Base-by-base conservation (phyloP, 2,113 vertebrate species). In the Zootoca vivipara region DNA sequence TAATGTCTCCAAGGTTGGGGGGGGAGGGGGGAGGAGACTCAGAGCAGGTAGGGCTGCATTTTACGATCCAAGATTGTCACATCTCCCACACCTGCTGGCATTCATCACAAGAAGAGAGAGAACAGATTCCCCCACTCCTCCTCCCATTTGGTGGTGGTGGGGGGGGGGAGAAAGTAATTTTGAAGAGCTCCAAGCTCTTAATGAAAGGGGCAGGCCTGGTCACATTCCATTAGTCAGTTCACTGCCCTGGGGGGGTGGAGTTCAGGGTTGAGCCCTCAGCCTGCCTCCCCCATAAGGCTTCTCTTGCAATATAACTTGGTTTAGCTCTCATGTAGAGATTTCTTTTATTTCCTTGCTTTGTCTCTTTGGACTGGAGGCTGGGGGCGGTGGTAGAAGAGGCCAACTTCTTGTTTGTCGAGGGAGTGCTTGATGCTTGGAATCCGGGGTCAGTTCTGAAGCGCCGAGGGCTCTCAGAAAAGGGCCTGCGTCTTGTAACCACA, bases 11-110 rank as follows among this genome's bases (percentile, higher is more conserved):
- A 1, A 40, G 28, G 52, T 22, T 52, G 46, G 9, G 2, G 10
- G 46, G 10, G 46, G 2, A 9, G 10, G 46, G 2, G 5, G 35
- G 28, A 28, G 38, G 18, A 69, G 38, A 16, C 12, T 40, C 46
- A 3, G 42, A 16, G 40, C 69, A 82, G 35, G 26, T 64, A 30
- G 9, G 35, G 38, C 56, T 85, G 1, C n/a, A 16, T 79, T 80
- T 42, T 28, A 16, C 56, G 64, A 28, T 28, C 5, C 78, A 18
- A 0, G 24, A 81, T 81, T 40, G 52, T 13, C 7, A 28, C 46
- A 16, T 35, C 4, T 74, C 52, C 28, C 86, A 46, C 52, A 87
- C 86, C 86, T 82, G 56, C 86, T 46, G 69, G 86, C 86, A 87
- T 87, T 74, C 26, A 73, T 85, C 70, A 82, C 35, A 30, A 35